phyloP scores from a whole-genome alignment of 2,113 vertebrate species.

The Sisor rabdophorus region DNA sequence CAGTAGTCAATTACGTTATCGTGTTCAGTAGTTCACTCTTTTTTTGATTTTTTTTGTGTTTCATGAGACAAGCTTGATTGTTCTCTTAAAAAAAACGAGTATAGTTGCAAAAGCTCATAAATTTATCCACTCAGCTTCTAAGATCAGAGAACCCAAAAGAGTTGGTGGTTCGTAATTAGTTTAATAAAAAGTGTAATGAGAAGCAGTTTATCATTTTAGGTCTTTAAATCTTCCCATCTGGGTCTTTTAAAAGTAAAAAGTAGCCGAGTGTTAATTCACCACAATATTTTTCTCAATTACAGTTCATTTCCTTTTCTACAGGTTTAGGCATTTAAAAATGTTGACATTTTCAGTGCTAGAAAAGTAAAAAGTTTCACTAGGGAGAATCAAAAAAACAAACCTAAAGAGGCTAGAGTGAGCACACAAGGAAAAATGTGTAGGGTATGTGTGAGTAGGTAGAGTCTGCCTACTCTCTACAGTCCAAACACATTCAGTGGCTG shows the following conservation, averaged over 20 bases:
- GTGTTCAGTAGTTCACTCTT: background rate
- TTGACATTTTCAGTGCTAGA: background rate
- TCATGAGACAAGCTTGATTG: background rate
- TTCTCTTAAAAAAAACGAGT: background rate
- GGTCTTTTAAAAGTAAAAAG: too few species aligned
- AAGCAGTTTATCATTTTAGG: conserved; percentile 9
- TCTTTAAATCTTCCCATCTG: too few species aligned
- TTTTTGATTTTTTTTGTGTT: background rate
- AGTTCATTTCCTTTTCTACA: background rate
- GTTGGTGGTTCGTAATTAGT: background rate
- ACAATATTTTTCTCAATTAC: background rate
- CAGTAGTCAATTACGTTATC: conserved; percentile 1
- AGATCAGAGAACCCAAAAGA: background rate
- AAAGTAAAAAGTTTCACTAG: background rate
- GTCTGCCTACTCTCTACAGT: conserved; percentile 28
- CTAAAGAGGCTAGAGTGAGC: background rate
- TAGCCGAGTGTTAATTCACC: background rate
- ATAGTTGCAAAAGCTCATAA: background rate
- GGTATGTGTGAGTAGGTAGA: conserved; percentile 31
- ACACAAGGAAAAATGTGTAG: conserved; percentile 23
- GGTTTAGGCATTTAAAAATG: background rate
- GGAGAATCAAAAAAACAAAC: background rate
- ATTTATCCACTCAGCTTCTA: background rate
- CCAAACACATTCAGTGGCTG: conserved; percentile 41
- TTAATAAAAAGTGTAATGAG: conserved; percentile 6